Percentiles rank a stretch among this genome's conserved stretches.
Conservation (phyloP, 2,888 invertebrate genomes). For the Polydrusus tereticollis region DNA sequence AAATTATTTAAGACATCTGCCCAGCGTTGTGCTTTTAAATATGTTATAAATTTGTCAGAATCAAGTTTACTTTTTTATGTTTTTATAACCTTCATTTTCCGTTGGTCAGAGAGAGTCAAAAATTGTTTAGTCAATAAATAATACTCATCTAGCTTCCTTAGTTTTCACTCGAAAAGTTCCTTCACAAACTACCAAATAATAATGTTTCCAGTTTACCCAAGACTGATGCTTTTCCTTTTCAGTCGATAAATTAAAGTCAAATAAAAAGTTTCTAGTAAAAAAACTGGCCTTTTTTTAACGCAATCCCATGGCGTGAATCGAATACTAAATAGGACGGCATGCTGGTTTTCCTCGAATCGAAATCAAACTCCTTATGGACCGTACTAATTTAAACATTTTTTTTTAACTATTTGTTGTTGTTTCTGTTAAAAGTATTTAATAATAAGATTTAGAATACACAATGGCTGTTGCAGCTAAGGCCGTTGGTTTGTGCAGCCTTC, state of each 20-base stretch:
- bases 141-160: background rate
- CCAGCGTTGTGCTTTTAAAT: too few relatives aligned
- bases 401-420: too few relatives aligned
- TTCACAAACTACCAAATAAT: conserved; percentile 40
- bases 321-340: conserved; percentile 41
- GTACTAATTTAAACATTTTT: conserved; percentile 26
- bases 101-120: background rate
- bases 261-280: conserved; percentile 46
- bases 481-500: too few relatives aligned
- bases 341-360: conserved; percentile 18
- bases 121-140: background rate
- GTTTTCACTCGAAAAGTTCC: conserved; percentile 15
- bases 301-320: conserved; percentile 42
- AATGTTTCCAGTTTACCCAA: conserved; percentile 40
- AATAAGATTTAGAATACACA: too few relatives aligned
- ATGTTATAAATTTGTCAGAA: too few relatives aligned
- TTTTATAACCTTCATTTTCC: background rate
- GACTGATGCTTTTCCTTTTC: conserved; percentile 39
- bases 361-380: conserved; percentile 41
- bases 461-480: too few relatives aligned
- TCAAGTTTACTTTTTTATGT: too few relatives aligned
- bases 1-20: too few relatives aligned
- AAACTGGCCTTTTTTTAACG: conserved; percentile 43
- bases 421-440: too few relatives aligned
- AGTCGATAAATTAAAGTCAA: conserved; percentile 45